phyloP scores from a whole-genome alignment of 2,113 vertebrate species.

The Clarias macrocephalus region DNA sequence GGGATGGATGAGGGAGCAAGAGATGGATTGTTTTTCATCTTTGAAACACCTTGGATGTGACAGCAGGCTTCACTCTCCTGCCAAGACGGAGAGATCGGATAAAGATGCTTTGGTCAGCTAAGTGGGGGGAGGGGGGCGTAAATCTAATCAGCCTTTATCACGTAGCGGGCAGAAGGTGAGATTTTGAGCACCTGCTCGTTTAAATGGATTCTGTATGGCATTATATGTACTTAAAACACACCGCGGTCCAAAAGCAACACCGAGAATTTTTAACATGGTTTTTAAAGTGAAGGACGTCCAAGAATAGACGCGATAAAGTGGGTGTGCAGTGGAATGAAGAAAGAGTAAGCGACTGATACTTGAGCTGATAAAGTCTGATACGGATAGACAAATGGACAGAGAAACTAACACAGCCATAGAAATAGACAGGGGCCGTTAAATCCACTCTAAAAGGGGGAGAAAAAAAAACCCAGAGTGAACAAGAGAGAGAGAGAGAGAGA shows the following conservation, averaged over 20 bases:
- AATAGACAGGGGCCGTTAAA: conserved; percentile 4
- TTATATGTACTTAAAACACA: conserved; percentile 48
- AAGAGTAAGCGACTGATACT: conserved; percentile 30
- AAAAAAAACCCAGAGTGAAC: not conserved
- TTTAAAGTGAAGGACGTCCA: conserved; percentile 51
- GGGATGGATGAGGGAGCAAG: conserved; percentile 48
- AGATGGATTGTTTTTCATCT: conserved; percentile 92
- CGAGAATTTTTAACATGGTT: conserved; percentile 39
- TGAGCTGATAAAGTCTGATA: conserved; percentile 32
- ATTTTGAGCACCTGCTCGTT: conserved; percentile 79
- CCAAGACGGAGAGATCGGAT: conserved; percentile 93
- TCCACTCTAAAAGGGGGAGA: not conserved
- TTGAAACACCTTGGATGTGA: conserved; percentile 99
- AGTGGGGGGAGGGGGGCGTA: conserved; percentile 84
- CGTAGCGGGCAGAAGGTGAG: conserved; percentile 87
- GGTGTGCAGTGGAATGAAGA: conserved; percentile 17
- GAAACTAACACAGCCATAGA: not conserved
- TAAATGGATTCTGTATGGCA: conserved; percentile 45
- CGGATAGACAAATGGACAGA: conserved; percentile 6
- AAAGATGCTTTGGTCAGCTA: conserved; percentile 99
- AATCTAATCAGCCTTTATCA: conserved; percentile 94
- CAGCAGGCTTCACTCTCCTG: conserved; percentile 89
- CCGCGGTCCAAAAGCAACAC: conserved; percentile 38
- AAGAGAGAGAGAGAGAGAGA: not conserved
- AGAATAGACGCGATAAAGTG: conserved; percentile 27